Evolutionary conservation across 2,797 vertebrate genomes (phyloP).

Genomic region (Hirundo rustica): DNA sequence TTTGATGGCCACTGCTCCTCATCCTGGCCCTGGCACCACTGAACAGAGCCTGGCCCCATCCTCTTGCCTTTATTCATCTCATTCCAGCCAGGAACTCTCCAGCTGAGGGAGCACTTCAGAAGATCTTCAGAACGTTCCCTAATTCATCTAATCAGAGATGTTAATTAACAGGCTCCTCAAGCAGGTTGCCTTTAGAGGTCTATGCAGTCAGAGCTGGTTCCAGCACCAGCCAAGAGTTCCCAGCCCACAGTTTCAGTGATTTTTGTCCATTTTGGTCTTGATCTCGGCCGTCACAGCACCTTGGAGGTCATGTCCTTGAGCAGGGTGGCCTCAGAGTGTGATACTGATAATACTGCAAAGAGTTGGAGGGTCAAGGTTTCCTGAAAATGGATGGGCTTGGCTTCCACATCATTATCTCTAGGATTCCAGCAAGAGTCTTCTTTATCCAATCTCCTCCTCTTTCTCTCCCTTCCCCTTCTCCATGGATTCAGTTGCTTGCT

Average conservation of each 20-base stretch:
- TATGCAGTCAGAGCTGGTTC: not conserved
- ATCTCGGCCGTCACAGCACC: too few species aligned
- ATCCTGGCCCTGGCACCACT: rapidly evolving
- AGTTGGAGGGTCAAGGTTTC: not conserved
- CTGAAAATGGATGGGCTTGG: not conserved
- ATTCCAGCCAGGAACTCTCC: not conserved
- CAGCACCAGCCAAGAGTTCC: not conserved
- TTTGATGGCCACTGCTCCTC: rapidly evolving
- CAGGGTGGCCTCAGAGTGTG: not conserved
- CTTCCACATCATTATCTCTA: not conserved
- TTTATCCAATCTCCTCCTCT: not conserved
- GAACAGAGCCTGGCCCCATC: not conserved
- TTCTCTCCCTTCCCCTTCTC: not conserved
- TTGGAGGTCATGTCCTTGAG: not conserved
- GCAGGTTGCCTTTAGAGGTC: not conserved
- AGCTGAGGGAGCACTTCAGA: too few species aligned
- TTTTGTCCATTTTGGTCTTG: not conserved
- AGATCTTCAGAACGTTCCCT: not conserved
- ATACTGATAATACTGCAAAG: not conserved
- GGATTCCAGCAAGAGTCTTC: not conserved
- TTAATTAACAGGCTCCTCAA: not conserved
- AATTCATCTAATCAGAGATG: too few species aligned
- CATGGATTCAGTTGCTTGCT: not conserved
- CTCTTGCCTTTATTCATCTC: too few species aligned
- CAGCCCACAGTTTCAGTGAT: not conserved